Base-by-base conservation (phyloP, 2,113 vertebrate species). In the Progne subis region DNA sequence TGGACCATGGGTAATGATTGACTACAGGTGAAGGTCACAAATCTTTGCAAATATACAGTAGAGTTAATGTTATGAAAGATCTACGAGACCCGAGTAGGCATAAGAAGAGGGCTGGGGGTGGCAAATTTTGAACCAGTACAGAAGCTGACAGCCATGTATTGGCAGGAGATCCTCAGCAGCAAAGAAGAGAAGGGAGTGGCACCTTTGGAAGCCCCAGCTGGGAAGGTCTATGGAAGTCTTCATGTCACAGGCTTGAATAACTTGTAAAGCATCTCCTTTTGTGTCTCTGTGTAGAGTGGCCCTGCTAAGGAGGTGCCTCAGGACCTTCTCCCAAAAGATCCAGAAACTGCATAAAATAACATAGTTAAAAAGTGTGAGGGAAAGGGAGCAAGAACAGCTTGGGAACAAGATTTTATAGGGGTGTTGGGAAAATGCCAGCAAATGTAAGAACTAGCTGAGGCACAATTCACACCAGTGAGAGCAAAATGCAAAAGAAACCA, bases 11-110 rank as follows among this genome's bases (percentile, higher is more conserved):
- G 60, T 39, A 88, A 94, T 87, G 69, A 78, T 68, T 89, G 79
- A 93, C 91, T 91, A 59, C 65, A 67, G 87, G 81, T 96, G 96
- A 97, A 88, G 97, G 96, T 97, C 94, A 96, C 86, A 82, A 92
- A 96, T 75, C 52, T 90, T 87, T 89, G 92, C 92, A 89, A 94
- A 90, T 52, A 64, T 1, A 57, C 14, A 16, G 74, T 46, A 74
- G 88, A 84, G 70, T 64, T 34, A 75, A 82, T n/a, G 37, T 43
- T 88, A 96, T 96, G 81, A 95, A 97, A 97, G 87, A 92, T 96
- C 97, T 97, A 96, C 95, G 82, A 85, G 63, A 34, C 63, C 90
- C 89, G 78, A 93, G 86, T 24, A 94, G 71, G 92, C 74, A 68
- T 8, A 70, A 39, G 70, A 96, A 94, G 88, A 84, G 83, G 87